phyloP scores from a whole-genome alignment of 2,888 invertebrate species.

The Amphiduros pacificus region DNA sequence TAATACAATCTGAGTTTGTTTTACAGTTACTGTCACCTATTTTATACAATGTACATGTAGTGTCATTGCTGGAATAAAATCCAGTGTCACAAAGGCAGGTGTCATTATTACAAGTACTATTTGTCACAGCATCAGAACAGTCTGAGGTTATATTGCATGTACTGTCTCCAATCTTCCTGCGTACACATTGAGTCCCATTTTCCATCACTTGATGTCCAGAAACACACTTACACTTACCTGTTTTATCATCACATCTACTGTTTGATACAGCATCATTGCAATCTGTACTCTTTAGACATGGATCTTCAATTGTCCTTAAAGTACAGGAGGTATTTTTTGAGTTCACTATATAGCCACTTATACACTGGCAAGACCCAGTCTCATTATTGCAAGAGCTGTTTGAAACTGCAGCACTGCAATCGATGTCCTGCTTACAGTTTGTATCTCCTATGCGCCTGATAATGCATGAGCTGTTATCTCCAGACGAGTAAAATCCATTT shows the following conservation, averaged over 20 bases:
- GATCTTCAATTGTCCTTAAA: too few species aligned
- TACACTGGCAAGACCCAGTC: too few species aligned
- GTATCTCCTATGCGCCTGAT: neutral
- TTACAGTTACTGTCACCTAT: neutral
- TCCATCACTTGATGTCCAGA: too few species aligned
- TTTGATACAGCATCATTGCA: too few species aligned
- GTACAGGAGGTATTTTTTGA: too few species aligned
- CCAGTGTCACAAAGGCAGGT: neutral
- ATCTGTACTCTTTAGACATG: too few species aligned
- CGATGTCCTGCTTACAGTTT: neutral
- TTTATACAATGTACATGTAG: neutral
- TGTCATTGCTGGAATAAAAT: neutral
- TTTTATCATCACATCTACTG: too few species aligned
- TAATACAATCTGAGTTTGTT: neutral
- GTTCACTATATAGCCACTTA: too few species aligned
- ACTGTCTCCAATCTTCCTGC: neutral
- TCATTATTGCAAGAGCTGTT: neutral
- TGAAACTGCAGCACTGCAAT: neutral
- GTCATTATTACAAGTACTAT: neutral
- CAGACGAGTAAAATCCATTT: neutral
- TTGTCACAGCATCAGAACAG: neutral
- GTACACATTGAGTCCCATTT: too few species aligned
- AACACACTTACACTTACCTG: too few species aligned
- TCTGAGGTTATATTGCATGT: neutral
- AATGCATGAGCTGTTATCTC: neutral